These are phyloP conservation scores for Arctopsyche grandis DNA, from an alignment of 1,140 invertebrate species.

Conservation along the genomic window DNA sequence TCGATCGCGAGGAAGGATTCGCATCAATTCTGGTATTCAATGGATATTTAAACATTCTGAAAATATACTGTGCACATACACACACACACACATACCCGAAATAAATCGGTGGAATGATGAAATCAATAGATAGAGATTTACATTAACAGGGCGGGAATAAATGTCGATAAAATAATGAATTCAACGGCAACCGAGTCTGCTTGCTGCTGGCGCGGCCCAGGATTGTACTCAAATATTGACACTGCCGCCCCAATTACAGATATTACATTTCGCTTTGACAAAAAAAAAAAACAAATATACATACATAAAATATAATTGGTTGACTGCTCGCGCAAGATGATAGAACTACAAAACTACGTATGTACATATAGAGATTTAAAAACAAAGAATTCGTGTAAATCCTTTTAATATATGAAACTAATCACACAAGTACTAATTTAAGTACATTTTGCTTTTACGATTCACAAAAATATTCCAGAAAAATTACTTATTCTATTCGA, in stretches of 20 bases:
- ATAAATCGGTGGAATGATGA: background rate
- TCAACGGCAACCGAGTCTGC: constrained; percentile 30
- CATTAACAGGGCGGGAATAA: constrained; percentile 34
- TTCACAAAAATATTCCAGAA: too few species aligned
- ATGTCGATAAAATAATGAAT: constrained; percentile 40
- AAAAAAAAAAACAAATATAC: constrained; percentile 37
- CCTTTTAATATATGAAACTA: too few species aligned
- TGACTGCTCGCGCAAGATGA: background rate
- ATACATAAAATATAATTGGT: constrained; percentile 43
- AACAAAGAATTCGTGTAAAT: too few species aligned
- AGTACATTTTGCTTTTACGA: too few species aligned
- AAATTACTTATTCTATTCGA: too few species aligned
- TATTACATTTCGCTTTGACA: constrained; percentile 56
- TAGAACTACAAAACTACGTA: background rate
- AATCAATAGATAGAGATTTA: constrained; percentile 18
- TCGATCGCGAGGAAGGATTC: too few species aligned
- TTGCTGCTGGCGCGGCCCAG: constrained; percentile 31
- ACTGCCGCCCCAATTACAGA: constrained; percentile 53
- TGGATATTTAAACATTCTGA: too few species aligned
- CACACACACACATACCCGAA: background rate
- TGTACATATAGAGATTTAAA: too few species aligned
- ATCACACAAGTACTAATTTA: too few species aligned
- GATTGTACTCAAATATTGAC: constrained; percentile 54
- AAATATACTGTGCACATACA: too few species aligned
- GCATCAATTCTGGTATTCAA: too few species aligned